A percentile compares a stretch with the other conserved stretches of the same genome.
These are phyloP conservation scores for Chloroceryle inda DNA, from an alignment of 2,797 vertebrate genomes.

Conservation along the genomic window DNA sequence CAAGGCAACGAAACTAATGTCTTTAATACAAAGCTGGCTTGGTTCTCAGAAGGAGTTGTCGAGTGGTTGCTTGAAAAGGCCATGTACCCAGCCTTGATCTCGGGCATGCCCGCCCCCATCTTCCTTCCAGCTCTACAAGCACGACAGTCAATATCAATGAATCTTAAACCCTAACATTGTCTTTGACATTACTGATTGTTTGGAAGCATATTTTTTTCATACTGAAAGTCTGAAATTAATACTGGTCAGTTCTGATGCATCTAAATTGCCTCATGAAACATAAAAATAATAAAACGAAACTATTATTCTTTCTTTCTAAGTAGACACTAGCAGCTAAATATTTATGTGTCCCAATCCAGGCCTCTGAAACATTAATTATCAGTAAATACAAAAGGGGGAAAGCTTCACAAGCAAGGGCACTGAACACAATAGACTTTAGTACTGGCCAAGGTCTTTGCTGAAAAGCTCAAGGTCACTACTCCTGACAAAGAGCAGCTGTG, in stretches of 20 bases:
- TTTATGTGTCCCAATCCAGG: not conserved
- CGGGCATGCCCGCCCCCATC: not conserved
- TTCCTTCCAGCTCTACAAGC: not conserved
- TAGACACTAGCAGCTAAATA: not conserved
- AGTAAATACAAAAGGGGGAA: not conserved
- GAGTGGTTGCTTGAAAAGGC: not conserved
- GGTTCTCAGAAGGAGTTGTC: not conserved
- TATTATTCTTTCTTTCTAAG: not conserved
- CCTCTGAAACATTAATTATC: not conserved
- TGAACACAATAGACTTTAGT: not conserved
- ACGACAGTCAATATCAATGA: not conserved
- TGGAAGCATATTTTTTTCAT: not conserved
- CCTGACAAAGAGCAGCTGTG: not conserved
- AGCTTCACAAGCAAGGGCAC: not conserved
- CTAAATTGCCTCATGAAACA: not conserved
- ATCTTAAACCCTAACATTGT: not conserved
- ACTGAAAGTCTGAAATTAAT: not conserved
- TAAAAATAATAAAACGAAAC: not conserved
- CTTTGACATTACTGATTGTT: not conserved
- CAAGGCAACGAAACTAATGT: slow-evolving; percentile 40
- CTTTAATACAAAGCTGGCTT: slow-evolving; percentile 24
- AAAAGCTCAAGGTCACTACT: not conserved
- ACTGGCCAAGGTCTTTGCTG: not conserved
- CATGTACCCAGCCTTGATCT: not conserved
- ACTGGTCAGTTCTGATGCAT: not conserved